Percentiles rank a stretch among this genome's conserved stretches.
phyloP scores from a whole-genome alignment of 2,797 vertebrate species.

The Tamandua tetradactyla region DNA sequence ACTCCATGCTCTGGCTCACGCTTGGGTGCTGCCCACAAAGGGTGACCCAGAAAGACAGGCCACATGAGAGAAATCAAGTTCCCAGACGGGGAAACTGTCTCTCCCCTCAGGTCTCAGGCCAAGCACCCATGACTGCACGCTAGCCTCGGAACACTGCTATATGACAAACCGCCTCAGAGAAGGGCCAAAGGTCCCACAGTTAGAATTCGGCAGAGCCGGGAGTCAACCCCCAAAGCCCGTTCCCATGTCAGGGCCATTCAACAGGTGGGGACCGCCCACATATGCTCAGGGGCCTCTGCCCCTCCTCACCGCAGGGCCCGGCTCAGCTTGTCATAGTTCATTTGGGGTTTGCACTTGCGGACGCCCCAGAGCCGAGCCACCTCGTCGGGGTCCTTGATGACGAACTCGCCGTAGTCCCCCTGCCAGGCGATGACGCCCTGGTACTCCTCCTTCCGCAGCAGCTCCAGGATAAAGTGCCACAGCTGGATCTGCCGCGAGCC shows the following conservation, averaged over 20 bases:
- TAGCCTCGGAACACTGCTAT: neutral
- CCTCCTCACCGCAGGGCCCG: conserved; percentile 91
- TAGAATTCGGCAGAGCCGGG: neutral
- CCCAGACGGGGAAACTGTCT: neutral
- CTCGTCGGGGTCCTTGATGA: conserved; percentile 95
- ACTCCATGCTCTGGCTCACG: neutral
- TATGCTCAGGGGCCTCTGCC: conserved; percentile 70
- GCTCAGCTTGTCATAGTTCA: conserved; percentile 97
- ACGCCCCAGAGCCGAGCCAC: conserved; percentile 95
- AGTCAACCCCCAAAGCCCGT: neutral
- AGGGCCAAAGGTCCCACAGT: neutral
- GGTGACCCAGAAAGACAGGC: neutral
- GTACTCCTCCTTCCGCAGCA: conserved; percentile 93
- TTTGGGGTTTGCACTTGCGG: conserved; percentile 95
- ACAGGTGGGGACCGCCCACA: neutral
- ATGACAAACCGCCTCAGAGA: neutral
- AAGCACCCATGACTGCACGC: neutral
- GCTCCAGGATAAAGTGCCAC: conserved; percentile 96
- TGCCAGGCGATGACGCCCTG: conserved; percentile 96
- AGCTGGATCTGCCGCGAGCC: conserved; percentile 95
- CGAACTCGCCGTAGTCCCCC: conserved; percentile 95
- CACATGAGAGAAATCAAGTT: neutral
- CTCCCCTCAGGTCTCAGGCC: neutral
- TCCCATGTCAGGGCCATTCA: neutral
- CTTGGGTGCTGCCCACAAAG: neutral